A percentile compares a stretch with the other conserved stretches of the same genome.
Evolutionary conservation across 2,888 invertebrate genomes (phyloP).

Genomic region (Odontomyia ornata): DNA sequence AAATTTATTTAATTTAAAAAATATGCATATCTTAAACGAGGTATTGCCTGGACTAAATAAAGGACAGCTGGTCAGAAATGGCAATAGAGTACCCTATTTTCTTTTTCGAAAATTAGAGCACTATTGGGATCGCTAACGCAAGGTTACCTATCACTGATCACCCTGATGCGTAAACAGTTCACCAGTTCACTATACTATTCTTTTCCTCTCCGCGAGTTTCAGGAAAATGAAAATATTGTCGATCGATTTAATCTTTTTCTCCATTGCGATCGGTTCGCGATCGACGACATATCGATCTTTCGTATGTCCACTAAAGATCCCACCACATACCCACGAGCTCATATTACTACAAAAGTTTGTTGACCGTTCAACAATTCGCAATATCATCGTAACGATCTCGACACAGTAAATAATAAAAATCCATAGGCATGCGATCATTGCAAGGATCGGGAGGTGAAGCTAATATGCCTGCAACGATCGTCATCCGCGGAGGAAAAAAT

Average conservation of each 20-base stretch:
- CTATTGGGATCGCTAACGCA: not conserved
- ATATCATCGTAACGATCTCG: constrained; percentile 48
- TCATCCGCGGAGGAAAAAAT: constrained; percentile 20
- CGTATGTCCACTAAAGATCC: not conserved
- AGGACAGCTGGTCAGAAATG: too few relatives aligned
- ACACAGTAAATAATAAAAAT: constrained; percentile 43
- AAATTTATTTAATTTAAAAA: too few relatives aligned
- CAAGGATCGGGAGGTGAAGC: constrained; percentile 19
- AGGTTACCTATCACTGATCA: not conserved
- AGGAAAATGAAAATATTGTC: constrained; percentile 36
- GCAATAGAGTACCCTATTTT: too few relatives aligned
- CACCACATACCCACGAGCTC: not conserved
- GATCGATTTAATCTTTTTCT: constrained; percentile 20
- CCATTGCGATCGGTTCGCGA: constrained; percentile 6
- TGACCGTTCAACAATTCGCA: constrained; percentile 48
- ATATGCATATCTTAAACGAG: too few relatives aligned
- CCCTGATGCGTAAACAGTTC: constrained; percentile 6
- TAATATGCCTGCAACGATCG: constrained; percentile 24
- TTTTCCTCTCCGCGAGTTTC: constrained; percentile 26
- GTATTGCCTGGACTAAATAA: too few relatives aligned
- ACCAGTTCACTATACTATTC: too few relatives aligned
- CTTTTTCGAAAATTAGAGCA: too few relatives aligned
- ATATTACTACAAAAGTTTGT: constrained; percentile 47
- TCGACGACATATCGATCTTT: constrained; percentile 24
- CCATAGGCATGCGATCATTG: constrained; percentile 30